Base-by-base conservation (phyloP, 2,797 vertebrate genomes). In the Dermochelys coriacea region DNA sequence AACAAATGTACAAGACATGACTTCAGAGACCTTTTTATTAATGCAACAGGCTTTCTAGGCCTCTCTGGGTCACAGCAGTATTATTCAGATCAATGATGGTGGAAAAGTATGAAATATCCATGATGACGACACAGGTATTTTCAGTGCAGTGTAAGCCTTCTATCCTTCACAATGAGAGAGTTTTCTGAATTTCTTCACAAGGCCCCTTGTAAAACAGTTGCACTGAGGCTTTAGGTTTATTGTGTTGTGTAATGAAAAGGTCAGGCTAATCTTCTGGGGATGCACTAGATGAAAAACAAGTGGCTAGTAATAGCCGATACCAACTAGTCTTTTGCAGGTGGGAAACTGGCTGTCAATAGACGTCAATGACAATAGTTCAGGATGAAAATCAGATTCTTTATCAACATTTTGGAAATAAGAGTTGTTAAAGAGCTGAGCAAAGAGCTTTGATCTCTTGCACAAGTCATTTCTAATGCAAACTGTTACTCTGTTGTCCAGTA, bases 1-100 rank as follows among this genome's bases (percentile, higher is more conserved):
- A 88, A 15, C 37, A 11, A 68, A 50, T 77, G 21, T 15, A 6
- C 80, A 78, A 68, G 79, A 93, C 4, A 1, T 52, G 84, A 23
- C 57, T 91, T 80, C 55, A 59, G 29, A 94, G 75, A 84, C 52
- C 64, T 90, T 94, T 93, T 90, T 90, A 52, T 75, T 86, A 92
- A 75, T 5, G 5, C n/a, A 34, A 2, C 55, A 91, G 61, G 41
- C n/a, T 94, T 94, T 91, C 50, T 52, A 92, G 86, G n/a, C 85
- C 57, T 92, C 82, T 47, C 80, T 64, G 10, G 71, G 81, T 89
- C 74, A 86, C 41, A 87, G 18, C 59, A 71, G 21, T 71, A 50
- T 87, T 37, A 7, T 54, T 96, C 23, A 10, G 71, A 88, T 82
- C 19, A 94, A 51, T 94, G 82, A 77, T 90, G 71, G 29, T 94